Base-by-base conservation (phyloP, 2,888 invertebrate species). In the Agrochola lota region DNA sequence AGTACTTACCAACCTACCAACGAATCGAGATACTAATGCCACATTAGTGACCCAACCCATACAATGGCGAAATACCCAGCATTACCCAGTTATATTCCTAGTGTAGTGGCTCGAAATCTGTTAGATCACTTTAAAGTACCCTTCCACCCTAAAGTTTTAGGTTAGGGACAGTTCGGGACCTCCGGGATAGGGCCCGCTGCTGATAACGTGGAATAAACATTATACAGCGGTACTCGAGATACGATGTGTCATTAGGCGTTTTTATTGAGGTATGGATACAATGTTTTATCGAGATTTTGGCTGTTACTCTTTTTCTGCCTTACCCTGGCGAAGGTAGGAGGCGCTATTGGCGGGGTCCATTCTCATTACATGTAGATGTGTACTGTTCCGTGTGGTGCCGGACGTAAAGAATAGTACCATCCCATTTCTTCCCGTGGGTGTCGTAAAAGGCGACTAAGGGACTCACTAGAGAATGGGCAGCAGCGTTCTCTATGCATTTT, bases 41-140 rank as follows among this genome's bases (percentile, higher is more conserved):
- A 84, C 79, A 89, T 87, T 87, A 87, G 79, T 71, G 78, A 57
- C 71, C 75, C 76, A 72, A 77, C 86, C 89, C 85, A 87, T 86
- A 91, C 89, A 90, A 91, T 85, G 84, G 77, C 87, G 79, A 78
- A 87, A 88, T 89, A 90, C 86, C 81, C 85, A 88, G 89, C 85
- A 88, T 88, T 89, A 90, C 85, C 79, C 85, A 88, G 90, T 88
- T 91, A 90, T 89, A 90, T 86, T 91, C 87, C 86, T 87, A 85
- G 83, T 80, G 82, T 81, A 80, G 86, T 81, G 90, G 89, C 88
- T 91, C 90, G 90, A 92, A 93, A 93, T 93, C 94, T 92, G 93
- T 93, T 93, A 93, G 92, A 93, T 93, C 93, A 92, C 92, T 92
- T 92, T 91, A 91, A 91, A 92, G 90, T 90, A 90, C 91, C 90